Evolutionary conservation across 1,140 invertebrate genomes (phyloP).

Genomic region (Frieseomelitta varia): DNA sequence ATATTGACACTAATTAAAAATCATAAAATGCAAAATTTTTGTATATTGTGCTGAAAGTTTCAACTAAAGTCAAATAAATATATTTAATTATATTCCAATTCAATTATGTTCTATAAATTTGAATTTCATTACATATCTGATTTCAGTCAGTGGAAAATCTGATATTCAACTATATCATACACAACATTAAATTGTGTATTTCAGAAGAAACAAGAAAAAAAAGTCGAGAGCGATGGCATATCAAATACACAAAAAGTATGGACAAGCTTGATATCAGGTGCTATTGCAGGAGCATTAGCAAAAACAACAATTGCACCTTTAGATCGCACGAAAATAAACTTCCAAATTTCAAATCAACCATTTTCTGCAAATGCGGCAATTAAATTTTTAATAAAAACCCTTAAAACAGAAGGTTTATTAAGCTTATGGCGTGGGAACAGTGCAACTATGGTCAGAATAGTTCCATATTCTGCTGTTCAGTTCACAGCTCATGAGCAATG

Average conservation of each 20-base stretch:
- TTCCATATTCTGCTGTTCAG: slow-evolving; percentile 98
- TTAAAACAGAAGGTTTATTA: slow-evolving; percentile 88
- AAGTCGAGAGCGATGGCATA: slow-evolving; percentile 56
- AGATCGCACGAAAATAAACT: slow-evolving; percentile 99
- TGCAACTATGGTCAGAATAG: slow-evolving; percentile 97
- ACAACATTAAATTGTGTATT: slow-evolving; percentile 42
- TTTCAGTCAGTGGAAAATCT: slow-evolving; percentile 32
- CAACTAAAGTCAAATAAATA: background rate
- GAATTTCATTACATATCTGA: slow-evolving; percentile 33
- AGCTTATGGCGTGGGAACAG: slow-evolving; percentile 98
- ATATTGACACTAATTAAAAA: background rate
- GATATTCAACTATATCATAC: slow-evolving; percentile 30
- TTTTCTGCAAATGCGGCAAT: slow-evolving; percentile 92
- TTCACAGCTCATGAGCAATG: slow-evolving; percentile 98
- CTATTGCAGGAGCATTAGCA: slow-evolving; percentile 95
- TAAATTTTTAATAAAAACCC: slow-evolving; percentile 88
- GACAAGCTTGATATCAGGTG: slow-evolving; percentile 90
- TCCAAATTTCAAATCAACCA: slow-evolving; percentile 92
- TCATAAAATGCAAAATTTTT: background rate
- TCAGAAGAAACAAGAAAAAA: slow-evolving; percentile 43
- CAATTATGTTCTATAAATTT: slow-evolving; percentile 22
- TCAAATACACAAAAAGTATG: slow-evolving; percentile 84
- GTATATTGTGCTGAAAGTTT: background rate
- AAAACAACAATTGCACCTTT: slow-evolving; percentile 98
- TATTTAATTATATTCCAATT: slow-evolving; percentile 5